Percentiles rank a stretch among this genome's conserved stretches.
Evolutionary conservation across 2,888 invertebrate species (phyloP).

Genomic region (Morpho deidamia): DNA sequence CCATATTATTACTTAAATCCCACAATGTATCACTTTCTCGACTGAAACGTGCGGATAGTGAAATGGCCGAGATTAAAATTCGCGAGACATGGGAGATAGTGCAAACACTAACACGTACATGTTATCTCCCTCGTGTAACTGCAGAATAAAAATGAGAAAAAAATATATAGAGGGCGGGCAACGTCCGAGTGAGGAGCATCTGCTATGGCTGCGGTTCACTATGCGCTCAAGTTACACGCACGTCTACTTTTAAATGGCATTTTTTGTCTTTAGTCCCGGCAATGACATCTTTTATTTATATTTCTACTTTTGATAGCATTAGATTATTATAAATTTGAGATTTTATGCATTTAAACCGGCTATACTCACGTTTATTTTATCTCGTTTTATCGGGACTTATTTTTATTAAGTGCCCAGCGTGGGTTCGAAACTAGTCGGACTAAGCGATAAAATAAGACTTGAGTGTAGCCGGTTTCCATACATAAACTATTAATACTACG

Average conservation of each 20-base stretch:
- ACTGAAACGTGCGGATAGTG: not conserved
- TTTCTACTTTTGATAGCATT: no score
- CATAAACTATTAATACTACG: no score
- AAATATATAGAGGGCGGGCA: slow-evolving; percentile 49
- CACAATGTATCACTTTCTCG: not conserved
- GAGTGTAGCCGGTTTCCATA: no score
- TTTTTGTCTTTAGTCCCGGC: slow-evolving; percentile 45
- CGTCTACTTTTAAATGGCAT: slow-evolving; percentile 29
- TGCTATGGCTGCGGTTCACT: slow-evolving; percentile 46
- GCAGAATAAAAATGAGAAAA: slow-evolving; percentile 20
- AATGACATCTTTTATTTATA: not conserved
- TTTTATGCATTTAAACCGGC: no score
- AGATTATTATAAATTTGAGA: no score
- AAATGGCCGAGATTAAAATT: not conserved
- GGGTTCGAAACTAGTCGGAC: no score
- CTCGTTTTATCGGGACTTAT: no score
- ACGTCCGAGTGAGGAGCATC: slow-evolving; percentile 54
- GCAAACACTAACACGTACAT: not conserved
- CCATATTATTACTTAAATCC: no score
- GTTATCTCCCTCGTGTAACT: not conserved
- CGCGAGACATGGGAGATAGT: not conserved
- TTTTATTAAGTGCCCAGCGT: no score
- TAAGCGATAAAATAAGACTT: no score
- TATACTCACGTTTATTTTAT: no score
- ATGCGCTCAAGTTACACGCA: slow-evolving; percentile 52